phyloP scores from a whole-genome alignment of 2,113 vertebrate genomes.

The Furnarius figulus region DNA sequence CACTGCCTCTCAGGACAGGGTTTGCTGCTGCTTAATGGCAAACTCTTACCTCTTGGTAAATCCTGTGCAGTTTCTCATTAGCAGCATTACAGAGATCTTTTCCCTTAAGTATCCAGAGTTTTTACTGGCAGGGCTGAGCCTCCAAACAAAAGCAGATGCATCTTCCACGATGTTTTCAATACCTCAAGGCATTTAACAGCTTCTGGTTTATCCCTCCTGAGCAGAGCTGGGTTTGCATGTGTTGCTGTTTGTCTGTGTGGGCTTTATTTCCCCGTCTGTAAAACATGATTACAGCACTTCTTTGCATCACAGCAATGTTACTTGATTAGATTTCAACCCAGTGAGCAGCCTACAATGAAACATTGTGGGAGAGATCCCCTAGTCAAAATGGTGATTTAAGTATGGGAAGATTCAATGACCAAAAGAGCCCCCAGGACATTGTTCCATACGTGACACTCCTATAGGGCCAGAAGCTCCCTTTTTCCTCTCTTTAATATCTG shows the following conservation, averaged over 20 bases:
- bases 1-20: neutral
- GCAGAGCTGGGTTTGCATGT: neutral
- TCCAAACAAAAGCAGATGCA: neutral
- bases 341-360: neutral
- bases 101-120: neutral
- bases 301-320: neutral
- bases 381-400: neutral
- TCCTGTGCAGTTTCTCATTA: neutral
- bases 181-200: neutral
- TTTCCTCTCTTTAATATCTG: neutral
- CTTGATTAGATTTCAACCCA: neutral
- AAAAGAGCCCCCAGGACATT: neutral
- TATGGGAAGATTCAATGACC: neutral
- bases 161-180: neutral
- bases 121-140: neutral
- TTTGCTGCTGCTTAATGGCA: neutral
- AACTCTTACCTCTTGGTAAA: neutral
- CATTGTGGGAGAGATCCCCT: neutral
- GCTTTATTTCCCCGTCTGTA: neutral
- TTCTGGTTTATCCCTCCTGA: neutral
- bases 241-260: neutral
- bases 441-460: accelerated
- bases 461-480: neutral
- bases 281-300: neutral
- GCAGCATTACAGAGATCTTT: neutral